Evolutionary conservation across 2,888 invertebrate genomes (phyloP).

Genomic region (Chymomyza fuscimana): DNA sequence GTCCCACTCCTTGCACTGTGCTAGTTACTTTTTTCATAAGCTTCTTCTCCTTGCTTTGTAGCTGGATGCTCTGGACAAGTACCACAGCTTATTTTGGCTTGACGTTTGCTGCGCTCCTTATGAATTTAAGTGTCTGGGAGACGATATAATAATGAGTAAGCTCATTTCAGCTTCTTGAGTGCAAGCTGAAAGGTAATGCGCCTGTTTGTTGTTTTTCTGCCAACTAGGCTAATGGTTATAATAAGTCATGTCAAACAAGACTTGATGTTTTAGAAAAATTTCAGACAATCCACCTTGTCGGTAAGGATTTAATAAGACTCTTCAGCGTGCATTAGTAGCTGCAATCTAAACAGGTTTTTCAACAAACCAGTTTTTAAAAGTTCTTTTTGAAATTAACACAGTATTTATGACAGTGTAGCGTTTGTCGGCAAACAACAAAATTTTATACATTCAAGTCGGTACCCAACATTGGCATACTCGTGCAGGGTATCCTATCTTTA

Average conservation of each 20-base stretch:
- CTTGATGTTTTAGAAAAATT: constrained; percentile 14
- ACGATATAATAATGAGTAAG: constrained; percentile 63
- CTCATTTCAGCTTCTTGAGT: constrained; percentile 51
- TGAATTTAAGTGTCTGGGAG: background rate
- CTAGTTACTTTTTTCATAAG: constrained; percentile 20
- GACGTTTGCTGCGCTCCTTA: background rate
- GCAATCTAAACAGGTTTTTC: background rate
- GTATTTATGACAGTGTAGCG: background rate
- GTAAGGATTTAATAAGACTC: background rate
- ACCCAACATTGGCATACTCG: too few relatives aligned
- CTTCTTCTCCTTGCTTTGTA: constrained; percentile 10
- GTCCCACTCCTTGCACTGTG: background rate
- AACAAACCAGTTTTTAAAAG: background rate
- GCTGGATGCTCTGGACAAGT: background rate
- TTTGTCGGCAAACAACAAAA: background rate
- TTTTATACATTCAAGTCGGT: too few relatives aligned
- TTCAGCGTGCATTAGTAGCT: background rate
- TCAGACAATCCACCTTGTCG: background rate
- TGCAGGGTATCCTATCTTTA: too few relatives aligned
- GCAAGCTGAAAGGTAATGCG: constrained; percentile 14
- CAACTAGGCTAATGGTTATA: constrained; percentile 43
- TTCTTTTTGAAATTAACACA: background rate
- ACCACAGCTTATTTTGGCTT: background rate
- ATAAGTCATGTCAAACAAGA: constrained; percentile 43
- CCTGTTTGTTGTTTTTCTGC: background rate